Percentiles rank a stretch among this genome's conserved stretches.
Evolutionary conservation across 2,113 vertebrate species (phyloP).

Genomic region (Acinonyx jubatus): DNA sequence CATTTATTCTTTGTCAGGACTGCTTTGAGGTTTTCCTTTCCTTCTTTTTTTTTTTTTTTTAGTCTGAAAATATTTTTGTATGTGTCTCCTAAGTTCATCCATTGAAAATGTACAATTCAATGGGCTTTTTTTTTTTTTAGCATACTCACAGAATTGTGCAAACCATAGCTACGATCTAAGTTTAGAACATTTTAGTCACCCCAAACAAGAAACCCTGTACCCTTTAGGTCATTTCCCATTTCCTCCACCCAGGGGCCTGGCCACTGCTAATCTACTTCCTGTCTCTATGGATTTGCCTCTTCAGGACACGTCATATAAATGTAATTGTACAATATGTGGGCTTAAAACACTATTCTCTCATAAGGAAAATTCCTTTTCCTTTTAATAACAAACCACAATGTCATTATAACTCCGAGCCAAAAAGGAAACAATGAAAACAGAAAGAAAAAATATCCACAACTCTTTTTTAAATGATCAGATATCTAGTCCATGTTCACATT

Average conservation of each 20-base stretch:
- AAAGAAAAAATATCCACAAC: not conserved
- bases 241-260: not conserved
- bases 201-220: not conserved
- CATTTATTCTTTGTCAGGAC: not conserved
- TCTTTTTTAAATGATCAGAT: not conserved
- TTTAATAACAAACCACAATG: not conserved
- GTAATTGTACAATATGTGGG: not conserved
- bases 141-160: not conserved
- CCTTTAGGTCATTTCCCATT: not conserved
- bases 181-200: constrained; percentile 30
- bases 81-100: not conserved
- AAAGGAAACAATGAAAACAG: not conserved
- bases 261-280: not conserved
- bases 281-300: not conserved
- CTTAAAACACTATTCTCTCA: not conserved
- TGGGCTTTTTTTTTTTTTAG: not conserved
- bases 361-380: not conserved
- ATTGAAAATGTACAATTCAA: not conserved
- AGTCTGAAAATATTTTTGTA: not conserved
- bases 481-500: not conserved
- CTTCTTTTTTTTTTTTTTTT: not conserved
- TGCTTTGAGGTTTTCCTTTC: not conserved
- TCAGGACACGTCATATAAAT: not conserved
- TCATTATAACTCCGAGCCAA: not conserved
- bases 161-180: not conserved